These are phyloP conservation scores for Conger conger DNA, from an alignment of 2,113 vertebrate genomes.

Conservation along the genomic window DNA sequence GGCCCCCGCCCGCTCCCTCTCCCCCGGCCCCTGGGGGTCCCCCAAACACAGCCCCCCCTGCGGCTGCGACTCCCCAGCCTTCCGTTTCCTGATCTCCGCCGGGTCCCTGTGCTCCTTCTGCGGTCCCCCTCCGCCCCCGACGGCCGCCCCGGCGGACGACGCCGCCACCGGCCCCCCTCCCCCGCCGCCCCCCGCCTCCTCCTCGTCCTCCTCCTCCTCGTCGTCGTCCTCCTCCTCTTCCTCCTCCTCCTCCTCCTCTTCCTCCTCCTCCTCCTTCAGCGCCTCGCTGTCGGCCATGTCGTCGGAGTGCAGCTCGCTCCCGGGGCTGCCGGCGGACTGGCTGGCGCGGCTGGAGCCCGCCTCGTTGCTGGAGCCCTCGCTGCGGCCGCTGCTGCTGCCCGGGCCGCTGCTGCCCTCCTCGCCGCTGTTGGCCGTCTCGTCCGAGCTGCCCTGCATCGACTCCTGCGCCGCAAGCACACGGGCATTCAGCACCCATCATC, in stretches of 20 bases:
- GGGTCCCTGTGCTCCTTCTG: conserved; percentile 75
- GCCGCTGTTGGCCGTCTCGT: conserved; percentile 97
- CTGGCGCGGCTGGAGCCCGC: conserved; percentile 92
- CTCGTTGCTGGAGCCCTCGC: conserved; percentile 94
- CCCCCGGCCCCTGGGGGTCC: conserved; percentile 69
- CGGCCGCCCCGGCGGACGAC: conserved; percentile 41
- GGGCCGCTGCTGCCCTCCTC: conserved; percentile 97
- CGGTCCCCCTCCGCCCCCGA: conserved; percentile 62
- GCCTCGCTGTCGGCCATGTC: conserved; percentile 96
- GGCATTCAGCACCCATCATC: no score
- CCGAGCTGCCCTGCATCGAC: conserved; percentile 98
- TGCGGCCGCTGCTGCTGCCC: conserved; percentile 92
- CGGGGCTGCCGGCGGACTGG: conserved; percentile 94
- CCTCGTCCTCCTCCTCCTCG: conserved; percentile 80
- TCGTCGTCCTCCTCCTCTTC: conserved; percentile 80
- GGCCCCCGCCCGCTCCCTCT: conserved; percentile 73
- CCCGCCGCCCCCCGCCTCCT: conserved; percentile 67
- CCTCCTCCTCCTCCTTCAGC: conserved; percentile 91
- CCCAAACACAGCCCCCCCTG: conserved; percentile 71
- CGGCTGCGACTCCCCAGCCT: conserved; percentile 68
- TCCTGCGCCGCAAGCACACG: no score
- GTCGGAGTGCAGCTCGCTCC: conserved; percentile 92
- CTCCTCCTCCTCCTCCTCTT: conserved; percentile 80
- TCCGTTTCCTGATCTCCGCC: conserved; percentile 83
- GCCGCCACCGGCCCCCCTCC: conserved; percentile 78